A percentile compares a stretch with the other conserved stretches of the same genome.
phyloP scores from a whole-genome alignment of 1,140 invertebrate genomes.

The Notospermus geniculatus region DNA sequence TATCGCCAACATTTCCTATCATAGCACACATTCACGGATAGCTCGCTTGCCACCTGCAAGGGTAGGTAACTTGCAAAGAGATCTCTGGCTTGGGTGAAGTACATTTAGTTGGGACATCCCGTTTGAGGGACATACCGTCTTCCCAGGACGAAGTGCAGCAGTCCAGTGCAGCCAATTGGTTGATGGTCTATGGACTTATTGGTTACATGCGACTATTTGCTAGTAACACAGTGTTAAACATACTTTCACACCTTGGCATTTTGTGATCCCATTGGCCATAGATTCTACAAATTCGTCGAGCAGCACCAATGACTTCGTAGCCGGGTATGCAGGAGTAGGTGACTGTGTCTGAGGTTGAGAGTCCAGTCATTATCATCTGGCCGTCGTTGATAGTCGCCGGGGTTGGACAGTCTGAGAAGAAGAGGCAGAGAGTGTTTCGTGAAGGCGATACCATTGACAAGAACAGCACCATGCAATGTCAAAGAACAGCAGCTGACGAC shows the following conservation, averaged over 20 bases:
- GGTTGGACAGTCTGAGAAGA: slow-evolving; percentile 56
- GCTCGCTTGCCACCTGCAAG: too few species aligned
- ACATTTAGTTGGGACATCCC: too few species aligned
- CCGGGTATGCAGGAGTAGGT: slow-evolving; percentile 31
- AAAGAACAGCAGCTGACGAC: too few species aligned
- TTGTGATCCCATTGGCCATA: slow-evolving; percentile 52
- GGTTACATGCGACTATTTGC: too few species aligned
- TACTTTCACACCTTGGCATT: slow-evolving; percentile 57
- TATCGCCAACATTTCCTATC: too few species aligned
- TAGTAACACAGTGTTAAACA: slow-evolving; percentile 35
- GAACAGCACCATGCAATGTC: slow-evolving; percentile 13
- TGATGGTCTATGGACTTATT: too few species aligned
- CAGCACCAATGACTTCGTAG: slow-evolving; percentile 35
- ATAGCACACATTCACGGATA: too few species aligned
- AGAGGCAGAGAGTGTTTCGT: slow-evolving; percentile 51
- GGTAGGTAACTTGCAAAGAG: too few species aligned
- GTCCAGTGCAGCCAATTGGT: too few species aligned
- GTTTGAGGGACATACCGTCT: too few species aligned
- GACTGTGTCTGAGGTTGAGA: slow-evolving; percentile 6
- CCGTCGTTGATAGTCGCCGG: slow-evolving; percentile 40
- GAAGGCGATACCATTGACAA: slow-evolving; percentile 46
- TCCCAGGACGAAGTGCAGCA: too few species aligned
- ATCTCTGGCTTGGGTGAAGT: too few species aligned
- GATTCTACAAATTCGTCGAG: slow-evolving; percentile 42
- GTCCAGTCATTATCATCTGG: slow-evolving; percentile 32